Evolutionary conservation across 2,888 invertebrate species (phyloP), one percentile per base, ranked within the genome.

Genomic region (Cerceris ruficornis): DNA sequence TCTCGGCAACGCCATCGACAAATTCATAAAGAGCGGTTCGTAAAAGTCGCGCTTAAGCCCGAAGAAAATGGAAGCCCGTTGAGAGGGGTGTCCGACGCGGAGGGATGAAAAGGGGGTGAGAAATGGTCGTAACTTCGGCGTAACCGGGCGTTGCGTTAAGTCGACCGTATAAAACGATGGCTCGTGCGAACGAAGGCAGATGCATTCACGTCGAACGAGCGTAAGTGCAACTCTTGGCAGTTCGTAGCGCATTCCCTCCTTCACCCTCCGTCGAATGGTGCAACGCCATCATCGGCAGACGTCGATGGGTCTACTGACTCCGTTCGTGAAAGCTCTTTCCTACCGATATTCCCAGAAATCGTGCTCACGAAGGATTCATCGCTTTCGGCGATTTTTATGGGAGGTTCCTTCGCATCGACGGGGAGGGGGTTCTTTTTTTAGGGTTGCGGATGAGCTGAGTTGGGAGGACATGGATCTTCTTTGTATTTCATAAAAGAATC

Each of bases 211-310:
- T 75, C 75, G 69, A 65, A 69, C 60, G 61, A 72, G 28, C 79
- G 81, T 85, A 85, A 87, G 88, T 87, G 87, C 85, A 85, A 86
- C 84, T 83, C 84, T 88, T 85, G 85, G 84, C 87, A 86, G 86
- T 82, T 87, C 85, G 80, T 82, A 64, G 58, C 65, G 39, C 41
- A 50, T 17, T 41, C 14, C 55, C 76, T 68, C 68, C 69, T 62
- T 13, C 41, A 6, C 13, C 49, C 17, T 7, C 55, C 1, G 28
- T 13, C 13, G 17, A 55, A 55, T 28, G 13, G 15, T 55, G 15
- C 55, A 9, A 7, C 61, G 61, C 11, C 11, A 43, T 65, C 39
- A 41, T 43, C 14, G n/a, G 17, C 55, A 61, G 66, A 43, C 67
- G 42, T 66, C 75, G 66, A 58, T 55, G 60, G 15, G 43, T 46